Percentiles rank a stretch among this genome's conserved stretches.
These are phyloP conservation scores for Leptoteleia sp. DNA, from an alignment of 1,140 invertebrate species.

Conservation along the genomic window DNA sequence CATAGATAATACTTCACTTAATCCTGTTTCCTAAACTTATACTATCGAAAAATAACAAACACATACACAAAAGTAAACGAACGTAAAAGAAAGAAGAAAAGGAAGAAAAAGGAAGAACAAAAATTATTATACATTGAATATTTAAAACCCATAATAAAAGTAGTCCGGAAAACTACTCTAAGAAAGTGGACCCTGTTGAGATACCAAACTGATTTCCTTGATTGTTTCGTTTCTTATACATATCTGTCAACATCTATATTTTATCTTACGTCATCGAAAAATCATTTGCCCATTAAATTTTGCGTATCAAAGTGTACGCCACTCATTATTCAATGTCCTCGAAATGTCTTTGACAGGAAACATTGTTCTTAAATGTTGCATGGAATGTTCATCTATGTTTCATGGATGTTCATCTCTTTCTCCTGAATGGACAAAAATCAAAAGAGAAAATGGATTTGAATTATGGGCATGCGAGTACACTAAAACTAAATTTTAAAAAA, in stretches of 20 bases:
- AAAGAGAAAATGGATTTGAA: conserved; percentile 25
- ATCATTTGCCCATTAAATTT: conserved; percentile 2
- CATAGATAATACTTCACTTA: conserved; percentile 24
- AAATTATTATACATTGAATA: background rate
- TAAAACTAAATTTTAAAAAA: conserved; percentile 11
- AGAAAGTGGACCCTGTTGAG: conserved; percentile 3
- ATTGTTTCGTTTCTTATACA: conserved; percentile 18
- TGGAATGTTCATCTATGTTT: background rate
- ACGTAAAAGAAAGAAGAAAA: background rate
- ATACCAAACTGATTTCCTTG: conserved; percentile 12
- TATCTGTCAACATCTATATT: too few relatives aligned
- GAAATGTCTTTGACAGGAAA: background rate
- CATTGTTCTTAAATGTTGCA: background rate
- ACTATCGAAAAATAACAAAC: conserved; percentile 18
- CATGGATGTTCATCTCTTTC: too few relatives aligned
- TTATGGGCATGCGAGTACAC: conserved; percentile 4
- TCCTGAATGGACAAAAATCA: conserved; percentile 1
- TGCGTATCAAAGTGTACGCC: background rate
- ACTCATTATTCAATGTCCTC: conserved; percentile 1
- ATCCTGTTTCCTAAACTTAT: conserved; percentile 16
- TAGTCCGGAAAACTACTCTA: background rate
- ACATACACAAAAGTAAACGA: background rate
- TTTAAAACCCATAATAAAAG: background rate
- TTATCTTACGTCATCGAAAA: background rate
- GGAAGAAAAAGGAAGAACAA: background rate